Evolutionary conservation across 2,888 invertebrate genomes (phyloP), one percentile per base, ranked within the genome.

Genomic region (Caenorhabditis sp.): DNA sequence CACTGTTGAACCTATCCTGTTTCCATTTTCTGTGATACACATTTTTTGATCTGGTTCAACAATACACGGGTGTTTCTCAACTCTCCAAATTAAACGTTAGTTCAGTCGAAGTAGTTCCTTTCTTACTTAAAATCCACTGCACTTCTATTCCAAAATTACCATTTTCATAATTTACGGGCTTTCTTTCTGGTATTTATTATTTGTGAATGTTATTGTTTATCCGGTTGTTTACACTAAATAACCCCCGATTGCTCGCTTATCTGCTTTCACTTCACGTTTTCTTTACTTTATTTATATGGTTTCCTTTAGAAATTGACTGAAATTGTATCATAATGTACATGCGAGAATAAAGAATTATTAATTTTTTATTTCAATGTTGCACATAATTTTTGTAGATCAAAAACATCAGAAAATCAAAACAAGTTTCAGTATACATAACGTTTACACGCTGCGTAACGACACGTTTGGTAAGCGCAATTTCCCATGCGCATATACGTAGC

Each of bases 361-460:
- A n/a, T n/a, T n/a, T n/a, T n/a, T n/a, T n/a, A n/a, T n/a, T n/a
- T n/a, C n/a, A n/a, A n/a, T n/a, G n/a, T n/a, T n/a, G n/a, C n/a
- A n/a, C n/a, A n/a, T n/a, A n/a, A n/a, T n/a, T n/a, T n/a, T n/a
- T n/a, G n/a, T n/a, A n/a, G n/a, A n/a, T n/a, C n/a, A n/a, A n/a
- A 47, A 9, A 6, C 4, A 40, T 11, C 4, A 18, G 47, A 18
- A 18, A 47, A 47, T 18, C n/a, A 47, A 18, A 6, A 4, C n/a
- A n/a, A 15, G 13, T 26, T 22, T 78, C 32, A 80, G 20, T 80
- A 80, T 2, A 76, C 74, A 35, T 69, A 69, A 53, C 64, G 35
- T 47, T 76, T 77, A 35, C 82, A 82, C 4, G 77, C 82, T 4
- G 82, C 82, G 51, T 77, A 82, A 11, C 82, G 69, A 58, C 82